phyloP scores from a whole-genome alignment of 2,888 invertebrate genomes.

The Galeruca laticollis region DNA sequence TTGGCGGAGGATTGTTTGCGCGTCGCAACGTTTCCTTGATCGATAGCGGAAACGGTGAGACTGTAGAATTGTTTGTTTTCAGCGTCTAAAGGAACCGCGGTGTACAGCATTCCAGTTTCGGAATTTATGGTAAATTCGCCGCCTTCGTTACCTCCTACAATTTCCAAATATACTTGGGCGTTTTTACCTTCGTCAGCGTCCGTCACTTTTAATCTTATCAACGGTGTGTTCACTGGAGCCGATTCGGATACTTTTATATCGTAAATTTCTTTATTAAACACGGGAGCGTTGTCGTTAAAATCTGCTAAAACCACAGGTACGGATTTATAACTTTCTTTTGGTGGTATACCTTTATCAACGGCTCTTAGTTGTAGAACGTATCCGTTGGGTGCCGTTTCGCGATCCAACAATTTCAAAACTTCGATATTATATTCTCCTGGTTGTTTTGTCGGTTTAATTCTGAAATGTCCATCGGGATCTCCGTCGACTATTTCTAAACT shows the following conservation, averaged over 20 bases:
- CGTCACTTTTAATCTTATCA: conserved; percentile 87
- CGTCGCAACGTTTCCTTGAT: conserved; percentile 86
- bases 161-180: conserved; percentile 86
- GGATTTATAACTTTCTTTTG: conserved; percentile 81
- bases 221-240: conserved; percentile 88
- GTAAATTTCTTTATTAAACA: conserved; percentile 88
- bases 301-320: conserved; percentile 86
- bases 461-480: conserved; percentile 90
- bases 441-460: conserved; percentile 75
- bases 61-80: conserved; percentile 87
- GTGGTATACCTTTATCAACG: conserved; percentile 84
- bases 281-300: conserved; percentile 87
- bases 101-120: conserved; percentile 90
- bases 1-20: conserved; percentile 90
- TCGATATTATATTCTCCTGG: conserved; percentile 84
- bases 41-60: conserved; percentile 89
- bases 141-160: conserved; percentile 92
- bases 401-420: conserved; percentile 80
- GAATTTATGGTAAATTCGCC: conserved; percentile 89
- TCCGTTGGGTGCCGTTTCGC: conserved; percentile 82
- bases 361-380: conserved; percentile 91
- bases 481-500: conserved; percentile 88
- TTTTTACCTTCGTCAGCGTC: conserved; percentile 86
- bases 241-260: conserved; percentile 90
- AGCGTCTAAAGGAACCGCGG: conserved; percentile 84